A percentile compares a stretch with the other conserved stretches of the same genome.
Evolutionary conservation across 2,888 invertebrate genomes (phyloP).

Genomic region (Arctia plantaginis): DNA sequence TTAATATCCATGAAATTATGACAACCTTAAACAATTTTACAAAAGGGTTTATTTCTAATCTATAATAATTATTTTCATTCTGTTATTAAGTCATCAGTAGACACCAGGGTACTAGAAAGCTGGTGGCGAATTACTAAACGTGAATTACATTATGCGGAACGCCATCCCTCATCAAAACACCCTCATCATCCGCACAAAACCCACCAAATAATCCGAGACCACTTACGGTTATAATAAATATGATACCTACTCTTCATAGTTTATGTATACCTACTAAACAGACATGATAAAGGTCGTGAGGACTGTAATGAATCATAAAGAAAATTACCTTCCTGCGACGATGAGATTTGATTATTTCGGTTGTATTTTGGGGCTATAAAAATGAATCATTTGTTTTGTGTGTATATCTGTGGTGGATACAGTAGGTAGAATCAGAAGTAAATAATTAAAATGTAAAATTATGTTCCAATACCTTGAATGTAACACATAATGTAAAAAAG

Average conservation of each 20-base stretch:
- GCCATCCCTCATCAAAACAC: constrained; percentile 71
- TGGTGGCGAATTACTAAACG: constrained; percentile 61
- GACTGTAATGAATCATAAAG: constrained; percentile 46
- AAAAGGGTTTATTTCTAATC: constrained; percentile 1
- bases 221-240: constrained; percentile 60
- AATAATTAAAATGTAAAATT: constrained; percentile 43
- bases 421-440: constrained; percentile 21
- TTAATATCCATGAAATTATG: background rate
- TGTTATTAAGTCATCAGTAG: constrained; percentile 57
- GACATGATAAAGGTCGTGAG: constrained; percentile 46
- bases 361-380: constrained; percentile 44
- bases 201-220: constrained; percentile 62
- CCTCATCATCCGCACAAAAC: constrained; percentile 73
- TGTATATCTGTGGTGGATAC: background rate
- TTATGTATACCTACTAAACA: constrained; percentile 58
- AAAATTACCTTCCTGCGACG: constrained; percentile 44
- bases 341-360: constrained; percentile 44
- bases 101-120: constrained; percentile 62
- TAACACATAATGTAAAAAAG: constrained; percentile 27
- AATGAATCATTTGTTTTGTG: constrained; percentile 42
- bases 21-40: background rate
- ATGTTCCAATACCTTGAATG: constrained; percentile 27
- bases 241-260: constrained; percentile 56
- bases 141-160: constrained; percentile 68
- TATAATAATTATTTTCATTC: constrained; percentile 26